phyloP scores from a whole-genome alignment of 2,888 invertebrate species.

The Alitta virens region DNA sequence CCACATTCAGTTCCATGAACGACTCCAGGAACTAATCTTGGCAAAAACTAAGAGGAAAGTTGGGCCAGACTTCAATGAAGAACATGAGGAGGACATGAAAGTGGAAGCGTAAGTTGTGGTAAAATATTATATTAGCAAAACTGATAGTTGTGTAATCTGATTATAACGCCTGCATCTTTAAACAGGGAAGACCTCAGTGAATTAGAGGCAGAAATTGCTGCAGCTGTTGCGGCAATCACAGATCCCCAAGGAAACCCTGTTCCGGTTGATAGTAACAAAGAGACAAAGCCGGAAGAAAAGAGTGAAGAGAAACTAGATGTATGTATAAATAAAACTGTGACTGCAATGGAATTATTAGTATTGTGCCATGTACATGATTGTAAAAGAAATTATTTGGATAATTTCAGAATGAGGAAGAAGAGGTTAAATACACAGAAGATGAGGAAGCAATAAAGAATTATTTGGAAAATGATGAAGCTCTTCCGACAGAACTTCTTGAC shows the following conservation, averaged over 20 bases:
- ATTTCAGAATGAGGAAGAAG: slow-evolving; percentile 30
- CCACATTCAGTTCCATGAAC: slow-evolving; percentile 56
- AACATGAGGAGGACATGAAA: slow-evolving; percentile 35
- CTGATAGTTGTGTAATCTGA: too few species aligned
- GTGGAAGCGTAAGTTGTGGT: neutral
- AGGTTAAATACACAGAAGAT: slow-evolving; percentile 50
- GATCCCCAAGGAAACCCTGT: slow-evolving; percentile 38
- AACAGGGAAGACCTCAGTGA: neutral
- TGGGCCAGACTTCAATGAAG: slow-evolving; percentile 52
- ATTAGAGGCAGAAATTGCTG: slow-evolving; percentile 31
- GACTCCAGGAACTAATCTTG: slow-evolving; percentile 55
- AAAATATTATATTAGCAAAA: too few species aligned
- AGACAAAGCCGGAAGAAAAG: too few species aligned
- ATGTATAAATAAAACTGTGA: neutral
- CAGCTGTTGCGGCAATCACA: slow-evolving; percentile 36
- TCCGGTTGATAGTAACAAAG: slow-evolving; percentile 19
- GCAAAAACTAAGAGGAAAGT: slow-evolving; percentile 55
- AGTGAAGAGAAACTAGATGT: slow-evolving; percentile 23
- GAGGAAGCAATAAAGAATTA: slow-evolving; percentile 55
- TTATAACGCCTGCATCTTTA: too few species aligned
- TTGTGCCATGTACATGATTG: neutral
- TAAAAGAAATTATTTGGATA: too few species aligned
- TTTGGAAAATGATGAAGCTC: slow-evolving; percentile 50
- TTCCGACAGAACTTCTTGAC: slow-evolving; percentile 51
- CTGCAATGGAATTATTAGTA: neutral